phyloP scores from a whole-genome alignment of 2,888 invertebrate species.

The Heteromurus nitidus region DNA sequence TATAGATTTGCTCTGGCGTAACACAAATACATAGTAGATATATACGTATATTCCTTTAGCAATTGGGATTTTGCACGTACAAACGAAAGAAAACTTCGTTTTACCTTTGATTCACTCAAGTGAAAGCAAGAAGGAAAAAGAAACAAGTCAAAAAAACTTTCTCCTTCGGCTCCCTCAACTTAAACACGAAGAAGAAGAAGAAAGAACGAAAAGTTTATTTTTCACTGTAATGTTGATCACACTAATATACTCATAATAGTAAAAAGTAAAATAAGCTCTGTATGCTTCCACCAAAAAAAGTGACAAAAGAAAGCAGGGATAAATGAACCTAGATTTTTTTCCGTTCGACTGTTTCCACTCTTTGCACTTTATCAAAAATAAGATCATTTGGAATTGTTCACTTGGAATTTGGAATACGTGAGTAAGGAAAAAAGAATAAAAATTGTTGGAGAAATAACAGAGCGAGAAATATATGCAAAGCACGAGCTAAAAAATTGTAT shows the following conservation, averaged over 20 bases:
- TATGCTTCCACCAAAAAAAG: too few relatives aligned
- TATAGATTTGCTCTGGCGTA: too few relatives aligned
- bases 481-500: constrained; percentile 3
- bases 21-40: not conserved
- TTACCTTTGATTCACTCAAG: constrained; percentile 13
- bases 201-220: not conserved
- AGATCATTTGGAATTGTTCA: constrained; percentile 39
- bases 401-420: constrained; percentile 9
- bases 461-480: not conserved
- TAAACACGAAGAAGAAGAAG: constrained; percentile 15
- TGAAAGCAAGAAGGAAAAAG: constrained; percentile 17
- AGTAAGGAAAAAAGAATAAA: not conserved
- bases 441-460: not conserved
- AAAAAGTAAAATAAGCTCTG: not conserved
- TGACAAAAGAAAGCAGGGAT: not conserved
- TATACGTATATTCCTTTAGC: not conserved
- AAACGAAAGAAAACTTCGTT: not conserved
- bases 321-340: too few relatives aligned
- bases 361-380: constrained; percentile 25
- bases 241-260: too few relatives aligned
- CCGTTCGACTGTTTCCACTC: not conserved
- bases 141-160: too few relatives aligned
- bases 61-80: too few relatives aligned
- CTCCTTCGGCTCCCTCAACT: too few relatives aligned
- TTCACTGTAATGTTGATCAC: not conserved